Evolutionary conservation across 2,888 invertebrate species (phyloP), one percentile per base, ranked within the genome.

Genomic region (Polia nebulosa): DNA sequence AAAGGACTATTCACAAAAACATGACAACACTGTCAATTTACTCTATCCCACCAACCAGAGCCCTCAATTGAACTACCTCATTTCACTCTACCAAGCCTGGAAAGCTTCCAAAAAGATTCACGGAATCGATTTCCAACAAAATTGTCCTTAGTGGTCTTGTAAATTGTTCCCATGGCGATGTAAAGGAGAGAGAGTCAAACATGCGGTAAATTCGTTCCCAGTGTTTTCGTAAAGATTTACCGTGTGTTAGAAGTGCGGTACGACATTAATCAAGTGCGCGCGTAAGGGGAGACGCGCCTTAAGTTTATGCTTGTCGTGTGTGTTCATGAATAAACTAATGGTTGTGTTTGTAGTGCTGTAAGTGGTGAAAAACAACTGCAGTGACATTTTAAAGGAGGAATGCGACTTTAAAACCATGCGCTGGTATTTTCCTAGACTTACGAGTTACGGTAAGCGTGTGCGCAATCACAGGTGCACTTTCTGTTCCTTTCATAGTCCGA

Each of bases 191-290:
- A 6, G 60, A 69, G 60, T 65, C 65, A 71, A 73, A 82, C 65
- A 76, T 45, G 76, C 72, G 59, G 68, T 71, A 83, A 80, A 80
- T 72, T 72, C 39, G 44, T 67, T 71, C 45, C 52, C 63, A 60
- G 58, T 82, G 65, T 70, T 76, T 73, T 62, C 29, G 36, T 58
- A 15, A 32, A 72, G 83, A 82, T 76, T 82, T 80, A 82, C 71
- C 49, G 71, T 52, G 53, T 57, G 27, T 39, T 59, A 47, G 4
- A 32, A 51, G 41, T 61, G 15, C 11, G 36, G 47, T 25, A 17
- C 15, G 25, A 61, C 83, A 82, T 81, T 73, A 80, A 81, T 81
- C 83, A 80, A 72, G 59, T 55, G 58, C 29, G 27, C 56, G 62
- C 61, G 63, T 57, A 56, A 71, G 25, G 41, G 47, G 52, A 59